These are phyloP conservation scores for Ariopsis seemanni DNA, from an alignment of 2,113 vertebrate genomes.

Conservation along the genomic window DNA sequence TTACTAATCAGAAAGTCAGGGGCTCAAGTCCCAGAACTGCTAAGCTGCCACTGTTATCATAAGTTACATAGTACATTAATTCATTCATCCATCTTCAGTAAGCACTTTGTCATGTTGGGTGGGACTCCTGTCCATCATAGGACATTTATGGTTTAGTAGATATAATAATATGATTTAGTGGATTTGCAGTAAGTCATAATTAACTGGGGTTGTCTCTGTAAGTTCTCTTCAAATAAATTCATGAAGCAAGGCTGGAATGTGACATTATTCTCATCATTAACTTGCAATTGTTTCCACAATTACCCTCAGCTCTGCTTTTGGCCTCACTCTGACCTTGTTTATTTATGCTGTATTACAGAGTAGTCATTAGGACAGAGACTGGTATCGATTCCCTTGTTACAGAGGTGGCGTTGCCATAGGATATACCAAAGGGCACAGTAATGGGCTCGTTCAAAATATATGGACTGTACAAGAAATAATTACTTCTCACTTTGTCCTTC, in stretches of 20 bases:
- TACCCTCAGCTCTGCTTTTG: background rate
- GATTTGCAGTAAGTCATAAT: background rate
- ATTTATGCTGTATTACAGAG: constrained; percentile 33
- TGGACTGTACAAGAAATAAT: constrained; percentile 34
- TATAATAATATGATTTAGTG: background rate
- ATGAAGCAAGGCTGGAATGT: background rate
- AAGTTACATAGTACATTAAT: background rate
- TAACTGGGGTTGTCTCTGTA: background rate
- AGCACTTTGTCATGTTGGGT: background rate
- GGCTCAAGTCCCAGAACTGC: too few species aligned
- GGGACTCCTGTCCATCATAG: too few species aligned
- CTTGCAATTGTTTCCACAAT: constrained; percentile 14
- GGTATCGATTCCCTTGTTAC: constrained; percentile 34
- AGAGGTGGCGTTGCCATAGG: constrained; percentile 23
- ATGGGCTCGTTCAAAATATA: constrained; percentile 24
- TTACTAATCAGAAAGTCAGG: too few species aligned
- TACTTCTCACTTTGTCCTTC: constrained; percentile 22
- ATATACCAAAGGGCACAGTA: constrained; percentile 29
- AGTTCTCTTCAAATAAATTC: constrained; percentile 2
- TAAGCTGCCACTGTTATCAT: background rate
- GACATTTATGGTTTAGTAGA: background rate
- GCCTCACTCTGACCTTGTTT: constrained; percentile 27
- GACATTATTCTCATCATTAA: constrained; percentile 18
- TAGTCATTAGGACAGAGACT: constrained; percentile 32
- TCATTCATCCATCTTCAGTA: background rate